Evolutionary conservation across 2,888 invertebrate genomes (phyloP), one percentile per base, ranked within the genome.

Genomic region (Margaritifera margaritifera): DNA sequence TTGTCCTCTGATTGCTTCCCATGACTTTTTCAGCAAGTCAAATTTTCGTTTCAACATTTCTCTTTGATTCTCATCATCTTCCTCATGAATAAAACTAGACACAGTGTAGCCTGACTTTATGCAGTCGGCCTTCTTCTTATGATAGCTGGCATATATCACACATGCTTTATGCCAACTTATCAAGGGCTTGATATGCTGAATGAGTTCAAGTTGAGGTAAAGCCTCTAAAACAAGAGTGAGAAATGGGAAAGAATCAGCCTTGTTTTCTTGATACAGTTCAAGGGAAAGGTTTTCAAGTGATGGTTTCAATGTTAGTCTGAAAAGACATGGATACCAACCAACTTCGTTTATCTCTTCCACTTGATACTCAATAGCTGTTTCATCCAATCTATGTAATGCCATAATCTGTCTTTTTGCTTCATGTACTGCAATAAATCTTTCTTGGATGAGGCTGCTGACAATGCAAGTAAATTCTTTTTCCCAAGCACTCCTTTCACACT

Each of bases 81-180:
- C 68, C 22, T 55, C 52, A 27, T 31, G 57, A 24, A 72, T 42
- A 52, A 68, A 68, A 24, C 55, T 63, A 20, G 60, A 57, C n/a
- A 72, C 54, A 19, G 59, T 63, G 42, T 42, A 42, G 2, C 3
- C 42, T 24, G 62, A 6, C 22, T 72, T 68, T 57, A 69, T 59
- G 55, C 75, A 80, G 22, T 73, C 68, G 2, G 67, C 64, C 58
- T 71, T 74, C 58, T 72, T 74, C 59, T 79, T 66, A 27, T 65
- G 71, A 65, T 77, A 80, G 62, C 71, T 78, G 27, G 65, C 65
- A 60, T 65, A 66, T 31, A 71, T 50, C 15, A 76, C 70, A 22
- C 68, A 68, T 31, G 71, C 24, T 53, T 75, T 31, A 53, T 80
- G 79, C 80, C 80, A 80, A n/a, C 69, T 74, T 5, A 80, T 31